Percentiles rank a stretch among this genome's conserved stretches.
Conservation (phyloP, 2,797 vertebrate genomes). For the Gallinago nigripennis region DNA sequence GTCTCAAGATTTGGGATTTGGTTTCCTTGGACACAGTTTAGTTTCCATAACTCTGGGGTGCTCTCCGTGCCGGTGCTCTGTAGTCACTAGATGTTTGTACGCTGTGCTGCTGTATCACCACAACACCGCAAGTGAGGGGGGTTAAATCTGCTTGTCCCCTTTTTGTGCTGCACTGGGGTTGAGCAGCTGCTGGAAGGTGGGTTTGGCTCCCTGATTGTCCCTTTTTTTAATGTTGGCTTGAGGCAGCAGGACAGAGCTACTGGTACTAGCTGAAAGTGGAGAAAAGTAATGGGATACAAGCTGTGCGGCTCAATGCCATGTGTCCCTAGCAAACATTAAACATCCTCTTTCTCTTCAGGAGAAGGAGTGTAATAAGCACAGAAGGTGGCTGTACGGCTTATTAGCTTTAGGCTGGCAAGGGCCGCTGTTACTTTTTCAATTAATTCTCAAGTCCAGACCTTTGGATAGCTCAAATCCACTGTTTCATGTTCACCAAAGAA, state of each 20-base stretch:
- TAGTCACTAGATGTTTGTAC: not conserved
- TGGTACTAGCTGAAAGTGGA: not conserved
- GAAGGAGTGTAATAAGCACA: not conserved
- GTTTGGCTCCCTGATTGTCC: not conserved
- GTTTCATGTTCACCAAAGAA: not conserved
- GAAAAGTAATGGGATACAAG: not conserved
- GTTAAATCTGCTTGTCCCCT: not conserved
- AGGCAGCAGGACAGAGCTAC: not conserved
- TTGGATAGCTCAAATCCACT: not conserved
- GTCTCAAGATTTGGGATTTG: not conserved
- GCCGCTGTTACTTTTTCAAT: not conserved
- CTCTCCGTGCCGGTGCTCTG: not conserved
- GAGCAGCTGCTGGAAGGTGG: not conserved
- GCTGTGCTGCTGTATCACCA: not conserved
- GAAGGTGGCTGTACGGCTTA: not conserved
- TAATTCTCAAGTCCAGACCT: not conserved
- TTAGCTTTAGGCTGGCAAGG: not conserved
- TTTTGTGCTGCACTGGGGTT: not conserved
- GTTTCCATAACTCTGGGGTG: not conserved
- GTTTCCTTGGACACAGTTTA: not conserved
- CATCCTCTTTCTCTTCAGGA: not conserved
- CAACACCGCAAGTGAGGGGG: fast-evolving
- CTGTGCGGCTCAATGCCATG: fast-evolving
- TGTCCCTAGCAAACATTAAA: not conserved
- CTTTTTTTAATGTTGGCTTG: fast-evolving